phyloP scores from a whole-genome alignment of 2,888 invertebrate genomes.

The Eupeodes latifasciatus region DNA sequence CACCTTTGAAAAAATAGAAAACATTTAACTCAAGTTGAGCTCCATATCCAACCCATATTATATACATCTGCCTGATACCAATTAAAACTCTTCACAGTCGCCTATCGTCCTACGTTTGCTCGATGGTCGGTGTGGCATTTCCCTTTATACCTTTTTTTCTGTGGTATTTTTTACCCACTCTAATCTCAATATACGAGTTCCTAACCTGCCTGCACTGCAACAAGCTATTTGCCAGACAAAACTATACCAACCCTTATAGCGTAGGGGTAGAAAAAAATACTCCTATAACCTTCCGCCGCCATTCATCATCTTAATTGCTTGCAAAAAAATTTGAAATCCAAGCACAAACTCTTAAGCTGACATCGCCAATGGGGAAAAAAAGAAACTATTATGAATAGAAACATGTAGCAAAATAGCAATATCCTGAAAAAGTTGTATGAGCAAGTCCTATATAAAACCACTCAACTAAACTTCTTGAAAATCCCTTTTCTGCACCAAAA shows the following conservation, averaged over 20 bases:
- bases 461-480: conserved; percentile 24
- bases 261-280: conserved; percentile 12
- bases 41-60: no score
- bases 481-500: conserved; percentile 4
- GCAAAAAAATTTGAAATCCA: conserved; percentile 50
- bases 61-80: background rate
- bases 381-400: conserved; percentile 16
- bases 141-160: background rate
- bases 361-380: conserved; percentile 6
- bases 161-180: background rate
- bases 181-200: conserved; percentile 37
- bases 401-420: conserved; percentile 1
- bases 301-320: conserved; percentile 75
- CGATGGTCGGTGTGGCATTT: background rate
- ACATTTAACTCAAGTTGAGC: background rate
- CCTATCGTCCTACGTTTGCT: background rate
- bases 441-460: conserved; percentile 28
- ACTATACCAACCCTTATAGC: background rate
- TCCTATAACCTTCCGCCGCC: conserved; percentile 47
- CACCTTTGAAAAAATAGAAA: background rate
- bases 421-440: conserved; percentile 29
- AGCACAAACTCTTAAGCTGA: conserved; percentile 53
- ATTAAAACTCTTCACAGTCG: conserved; percentile 8
- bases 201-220: conserved; percentile 28
- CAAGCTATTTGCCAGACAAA: conserved; percentile 47